phyloP scores from a whole-genome alignment of 1,140 invertebrate species.

The Lerema accius region DNA sequence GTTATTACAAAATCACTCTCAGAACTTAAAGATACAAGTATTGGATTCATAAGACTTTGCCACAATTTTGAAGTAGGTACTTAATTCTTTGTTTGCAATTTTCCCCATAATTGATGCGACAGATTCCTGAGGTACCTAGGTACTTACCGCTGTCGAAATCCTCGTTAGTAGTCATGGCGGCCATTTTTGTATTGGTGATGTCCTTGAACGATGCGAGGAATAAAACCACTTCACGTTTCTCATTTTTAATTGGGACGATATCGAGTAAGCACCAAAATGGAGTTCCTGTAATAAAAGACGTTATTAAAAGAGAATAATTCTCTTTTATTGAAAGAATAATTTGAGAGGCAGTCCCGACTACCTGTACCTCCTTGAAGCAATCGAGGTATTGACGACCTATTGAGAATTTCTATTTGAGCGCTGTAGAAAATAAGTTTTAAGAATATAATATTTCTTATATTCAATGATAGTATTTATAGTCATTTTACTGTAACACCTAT shows the following conservation, averaged over 20 bases:
- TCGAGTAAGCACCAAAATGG: conserved; percentile 98
- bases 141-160: conserved; percentile 92
- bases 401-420: too few species aligned
- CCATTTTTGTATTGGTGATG: conserved; percentile 95
- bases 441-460: too few species aligned
- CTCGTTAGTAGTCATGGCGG: conserved; percentile 90
- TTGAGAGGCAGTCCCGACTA: too few species aligned
- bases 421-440: too few species aligned
- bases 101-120: conserved; percentile 38
- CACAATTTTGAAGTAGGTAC: conserved; percentile 1
- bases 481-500: too few species aligned
- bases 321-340: too few species aligned
- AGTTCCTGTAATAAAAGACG: conserved; percentile 85
- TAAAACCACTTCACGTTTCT: conserved; percentile 97
- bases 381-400: too few species aligned
- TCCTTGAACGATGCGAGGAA: conserved; percentile 98
- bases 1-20: conserved; percentile 53
- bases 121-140: conserved; percentile 75
- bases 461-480: too few species aligned
- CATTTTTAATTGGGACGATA: conserved; percentile 99
- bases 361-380: too few species aligned
- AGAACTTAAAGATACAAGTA: conserved; percentile 31
- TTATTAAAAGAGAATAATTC: neutral
- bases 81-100: conserved; percentile 38
- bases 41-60: conserved; percentile 2